Conservation (phyloP, 2,888 invertebrate species). For the Ashinkailepas kermadecensis region DNA sequence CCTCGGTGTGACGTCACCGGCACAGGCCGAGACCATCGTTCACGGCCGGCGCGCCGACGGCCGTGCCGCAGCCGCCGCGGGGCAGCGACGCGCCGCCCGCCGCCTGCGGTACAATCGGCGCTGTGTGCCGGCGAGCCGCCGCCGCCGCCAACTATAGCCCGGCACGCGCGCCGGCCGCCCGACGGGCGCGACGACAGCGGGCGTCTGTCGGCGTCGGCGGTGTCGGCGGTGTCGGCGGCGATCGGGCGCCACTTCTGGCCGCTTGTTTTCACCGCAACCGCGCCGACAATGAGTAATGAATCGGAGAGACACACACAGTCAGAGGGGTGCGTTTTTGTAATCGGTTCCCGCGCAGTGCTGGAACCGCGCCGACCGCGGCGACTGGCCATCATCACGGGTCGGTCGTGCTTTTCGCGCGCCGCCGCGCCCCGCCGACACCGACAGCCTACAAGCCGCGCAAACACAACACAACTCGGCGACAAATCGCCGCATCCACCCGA, state of each 20-base stretch:
- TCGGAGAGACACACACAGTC: slow-evolving; percentile 65
- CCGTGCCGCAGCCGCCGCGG: not conserved
- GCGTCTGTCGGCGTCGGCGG: not conserved
- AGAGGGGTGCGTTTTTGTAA: slow-evolving; percentile 80
- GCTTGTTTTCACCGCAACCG: slow-evolving; percentile 84
- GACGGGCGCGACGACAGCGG: not conserved
- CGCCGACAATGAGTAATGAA: slow-evolving; percentile 74
- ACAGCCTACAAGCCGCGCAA: not conserved
- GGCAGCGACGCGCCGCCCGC: slow-evolving; percentile 52
- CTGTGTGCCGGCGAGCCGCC: slow-evolving; percentile 67
- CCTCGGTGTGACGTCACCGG: too few relatives aligned
- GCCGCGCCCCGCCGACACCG: slow-evolving; percentile 30
- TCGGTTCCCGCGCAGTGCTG: slow-evolving; percentile 52
- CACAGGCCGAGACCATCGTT: slow-evolving; percentile 58
- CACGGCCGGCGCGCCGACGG: slow-evolving; percentile 76
- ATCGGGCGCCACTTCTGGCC: slow-evolving; percentile 39
- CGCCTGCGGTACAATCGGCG: slow-evolving; percentile 71
- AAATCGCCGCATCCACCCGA: slow-evolving; percentile 38
- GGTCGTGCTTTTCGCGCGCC: slow-evolving; percentile 34
- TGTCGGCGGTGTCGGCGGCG: not conserved
- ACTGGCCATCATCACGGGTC: slow-evolving; percentile 71
- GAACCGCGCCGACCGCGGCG: slow-evolving; percentile 54
- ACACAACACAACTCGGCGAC: not conserved
- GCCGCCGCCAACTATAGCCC: slow-evolving; percentile 42
- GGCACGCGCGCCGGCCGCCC: not conserved